Conservation (phyloP, 2,888 invertebrate genomes). For the Pilophorus perplexus region DNA sequence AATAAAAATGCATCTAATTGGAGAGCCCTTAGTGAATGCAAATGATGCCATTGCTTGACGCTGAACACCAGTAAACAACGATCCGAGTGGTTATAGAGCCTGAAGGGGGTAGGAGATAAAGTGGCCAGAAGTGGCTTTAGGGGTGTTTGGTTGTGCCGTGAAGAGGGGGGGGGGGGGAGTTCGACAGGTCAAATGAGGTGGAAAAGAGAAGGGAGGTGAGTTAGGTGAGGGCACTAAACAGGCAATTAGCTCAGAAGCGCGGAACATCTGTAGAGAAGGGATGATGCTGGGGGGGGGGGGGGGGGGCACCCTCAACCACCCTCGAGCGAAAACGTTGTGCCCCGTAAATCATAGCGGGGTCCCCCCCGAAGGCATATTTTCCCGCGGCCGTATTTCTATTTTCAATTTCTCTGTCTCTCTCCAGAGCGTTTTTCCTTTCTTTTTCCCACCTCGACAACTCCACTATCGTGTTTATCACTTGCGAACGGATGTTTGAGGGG, state of each 20-base stretch:
- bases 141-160: no score
- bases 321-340: no score
- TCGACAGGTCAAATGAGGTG: constrained; percentile 24
- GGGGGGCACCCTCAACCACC: no score
- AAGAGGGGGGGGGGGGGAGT: constrained; percentile 14
- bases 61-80: no score
- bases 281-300: neutral
- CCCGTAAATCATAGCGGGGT: constrained; percentile 11
- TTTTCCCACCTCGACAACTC: no score
- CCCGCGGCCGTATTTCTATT: constrained; percentile 24
- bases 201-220: constrained; percentile 16
- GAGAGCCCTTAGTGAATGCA: no score
- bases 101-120: constrained; percentile 24
- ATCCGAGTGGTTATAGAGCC: neutral
- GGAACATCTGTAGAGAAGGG: no score
- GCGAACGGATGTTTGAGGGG: no score
- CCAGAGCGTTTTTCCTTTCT: neutral
- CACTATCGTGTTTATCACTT: no score
- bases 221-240: constrained; percentile 1
- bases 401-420: neutral
- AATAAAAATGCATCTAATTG: no score
- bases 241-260: constrained; percentile 9
- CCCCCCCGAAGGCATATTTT: constrained; percentile 11
- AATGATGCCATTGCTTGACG: no score
- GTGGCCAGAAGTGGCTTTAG: no score